Evolutionary conservation across 2,113 vertebrate genomes (phyloP).

Genomic region (Dasyprocta punctata): DNA sequence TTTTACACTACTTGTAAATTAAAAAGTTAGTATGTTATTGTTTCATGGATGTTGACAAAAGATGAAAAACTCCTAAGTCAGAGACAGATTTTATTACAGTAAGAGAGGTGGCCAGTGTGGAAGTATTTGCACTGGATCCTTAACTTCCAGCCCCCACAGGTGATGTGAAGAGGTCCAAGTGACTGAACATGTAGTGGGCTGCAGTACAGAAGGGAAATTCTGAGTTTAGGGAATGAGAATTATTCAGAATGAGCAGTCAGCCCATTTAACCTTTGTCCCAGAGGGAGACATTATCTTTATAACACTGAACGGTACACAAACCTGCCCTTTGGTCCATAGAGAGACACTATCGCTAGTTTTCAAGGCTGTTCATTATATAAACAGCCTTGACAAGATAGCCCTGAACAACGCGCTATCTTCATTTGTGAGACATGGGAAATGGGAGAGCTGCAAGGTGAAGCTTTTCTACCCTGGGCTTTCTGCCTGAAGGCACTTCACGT

Average conservation of each 20-base stretch:
- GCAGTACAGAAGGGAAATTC: background rate
- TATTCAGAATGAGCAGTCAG: background rate
- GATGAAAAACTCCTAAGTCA: background rate
- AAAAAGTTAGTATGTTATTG: background rate
- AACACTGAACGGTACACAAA: background rate
- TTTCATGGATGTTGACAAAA: background rate
- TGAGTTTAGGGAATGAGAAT: background rate
- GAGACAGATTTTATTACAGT: background rate
- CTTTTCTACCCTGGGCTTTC: background rate
- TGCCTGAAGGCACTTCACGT: background rate
- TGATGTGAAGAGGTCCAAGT: background rate
- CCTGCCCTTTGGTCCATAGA: background rate
- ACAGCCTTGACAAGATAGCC: background rate
- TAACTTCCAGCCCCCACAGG: background rate
- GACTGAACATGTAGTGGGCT: background rate
- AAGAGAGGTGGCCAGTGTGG: background rate
- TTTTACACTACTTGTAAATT: background rate
- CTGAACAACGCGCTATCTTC: background rate
- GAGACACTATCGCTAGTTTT: background rate
- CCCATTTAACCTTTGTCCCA: background rate
- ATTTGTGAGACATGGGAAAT: background rate
- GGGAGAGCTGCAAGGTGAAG: background rate
- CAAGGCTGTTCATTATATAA: conserved; percentile 18
- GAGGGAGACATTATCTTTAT: background rate
- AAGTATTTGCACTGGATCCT: background rate